Evolutionary conservation across 1,140 invertebrate species (phyloP).

Genomic region (Eueides isabella): DNA sequence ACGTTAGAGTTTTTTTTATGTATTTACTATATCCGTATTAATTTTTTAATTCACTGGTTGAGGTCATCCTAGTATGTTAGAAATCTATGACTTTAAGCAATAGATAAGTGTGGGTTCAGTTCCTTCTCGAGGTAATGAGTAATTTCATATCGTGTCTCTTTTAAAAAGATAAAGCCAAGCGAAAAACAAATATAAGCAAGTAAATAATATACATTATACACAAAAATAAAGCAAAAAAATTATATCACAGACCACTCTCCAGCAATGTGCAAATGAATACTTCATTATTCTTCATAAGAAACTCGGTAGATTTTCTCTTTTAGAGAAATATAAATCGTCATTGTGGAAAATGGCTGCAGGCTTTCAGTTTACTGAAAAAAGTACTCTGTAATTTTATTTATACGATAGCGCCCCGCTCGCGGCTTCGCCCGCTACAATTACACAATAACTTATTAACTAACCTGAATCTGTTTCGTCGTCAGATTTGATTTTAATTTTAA

Average conservation of each 20-base stretch:
- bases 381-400: neutral
- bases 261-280: neutral
- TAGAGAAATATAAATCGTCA: constrained; percentile 5
- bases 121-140: neutral
- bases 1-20: neutral
- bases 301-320: neutral
- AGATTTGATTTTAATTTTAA: no score
- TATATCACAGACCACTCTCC: neutral
- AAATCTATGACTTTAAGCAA: neutral
- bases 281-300: constrained; percentile 10
- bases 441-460: no score
- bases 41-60: neutral
- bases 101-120: neutral
- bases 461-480: no score
- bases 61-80: neutral
- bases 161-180: no score
- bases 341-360: neutral
- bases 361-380: constrained; percentile 7
- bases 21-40: neutral
- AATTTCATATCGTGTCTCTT: no score
- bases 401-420: neutral
- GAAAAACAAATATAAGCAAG: neutral
- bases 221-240: neutral
- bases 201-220: no score
- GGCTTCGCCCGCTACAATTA: no score